Evolutionary conservation across 2,888 invertebrate genomes (phyloP), one percentile per base, ranked within the genome.

Genomic region (Tinea semifulvella): DNA sequence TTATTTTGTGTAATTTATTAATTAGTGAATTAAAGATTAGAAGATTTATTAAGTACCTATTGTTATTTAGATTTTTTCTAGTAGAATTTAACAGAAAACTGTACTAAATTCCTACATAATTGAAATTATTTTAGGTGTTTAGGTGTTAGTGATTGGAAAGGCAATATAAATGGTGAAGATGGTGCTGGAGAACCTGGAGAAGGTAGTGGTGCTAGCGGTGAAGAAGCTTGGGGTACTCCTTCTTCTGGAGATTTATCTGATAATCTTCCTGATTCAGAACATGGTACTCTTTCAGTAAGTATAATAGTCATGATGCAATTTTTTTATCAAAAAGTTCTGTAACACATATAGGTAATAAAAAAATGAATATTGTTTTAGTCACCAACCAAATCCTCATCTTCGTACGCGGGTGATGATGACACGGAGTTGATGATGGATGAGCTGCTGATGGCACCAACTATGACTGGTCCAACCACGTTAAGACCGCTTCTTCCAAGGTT

Each of bases 141-240:
- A 46, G 72, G 75, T 60, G 86, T 73, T 56, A 88, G 65, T 69
- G 89, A 66, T 70, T 87, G 84, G 83, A 84, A 65, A 54, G 54
- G 72, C 55, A 77, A 58, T 53, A 74, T 68, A 60, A 84, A 60
- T 16, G 66, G 64, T 53, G 92, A 91, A 53, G 92, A 92, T 47
- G 84, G 83, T 6, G 69, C 83, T 31, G 82, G 81, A 2, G 80
- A 80, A 28, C 71, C 77, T 8, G 89, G 89, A 3, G 92, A 92
- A 58, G 92, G 91, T 0, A 92, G 92, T 36, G 92, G 91, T 0
- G 92, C 90, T 0, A 92, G 92, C 2, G 92, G 92, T 0, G 92
- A 93, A 65, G 93, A 94, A 57, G 89, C 92, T 17, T 94, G 93
- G 93, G 93, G 93, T 0, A 93, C 93, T 0, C 93, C 93, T 2